Conservation (phyloP, 2,113 vertebrate species). For the Baryphthengus martii region DNA sequence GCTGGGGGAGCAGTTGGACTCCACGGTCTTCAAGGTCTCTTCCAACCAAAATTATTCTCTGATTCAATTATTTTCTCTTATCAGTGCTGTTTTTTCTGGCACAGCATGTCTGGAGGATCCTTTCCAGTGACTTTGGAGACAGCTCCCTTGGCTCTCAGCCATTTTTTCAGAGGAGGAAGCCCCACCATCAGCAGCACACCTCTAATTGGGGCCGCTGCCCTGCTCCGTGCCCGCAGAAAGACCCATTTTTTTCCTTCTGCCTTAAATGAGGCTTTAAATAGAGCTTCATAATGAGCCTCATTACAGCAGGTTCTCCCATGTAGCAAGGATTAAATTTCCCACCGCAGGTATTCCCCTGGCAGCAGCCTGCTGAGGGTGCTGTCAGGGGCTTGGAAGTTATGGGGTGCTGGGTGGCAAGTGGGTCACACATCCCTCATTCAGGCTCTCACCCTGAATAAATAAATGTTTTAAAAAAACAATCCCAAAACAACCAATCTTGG, state of each 20-base stretch:
- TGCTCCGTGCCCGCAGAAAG: rapidly evolving
- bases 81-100: rapidly evolving
- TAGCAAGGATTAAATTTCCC: background rate
- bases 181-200: background rate
- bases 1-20: background rate
- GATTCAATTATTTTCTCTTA: background rate
- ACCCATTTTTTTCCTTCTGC: background rate
- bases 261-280: constrained; percentile 45
- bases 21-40: background rate
- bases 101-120: rapidly evolving
- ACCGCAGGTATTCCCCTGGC: background rate
- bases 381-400: background rate
- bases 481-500: background rate
- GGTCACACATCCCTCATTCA: background rate
- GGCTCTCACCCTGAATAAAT: background rate
- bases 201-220: background rate
- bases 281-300: constrained; percentile 36
- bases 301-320: constrained; percentile 10
- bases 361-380: background rate
- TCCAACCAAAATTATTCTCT: background rate
- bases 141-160: background rate
- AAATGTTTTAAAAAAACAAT: background rate
- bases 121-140: background rate
- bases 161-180: background rate
- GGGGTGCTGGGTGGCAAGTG: background rate